Conservation (phyloP, 2,113 vertebrate species). For the Gymnarchus niloticus region DNA sequence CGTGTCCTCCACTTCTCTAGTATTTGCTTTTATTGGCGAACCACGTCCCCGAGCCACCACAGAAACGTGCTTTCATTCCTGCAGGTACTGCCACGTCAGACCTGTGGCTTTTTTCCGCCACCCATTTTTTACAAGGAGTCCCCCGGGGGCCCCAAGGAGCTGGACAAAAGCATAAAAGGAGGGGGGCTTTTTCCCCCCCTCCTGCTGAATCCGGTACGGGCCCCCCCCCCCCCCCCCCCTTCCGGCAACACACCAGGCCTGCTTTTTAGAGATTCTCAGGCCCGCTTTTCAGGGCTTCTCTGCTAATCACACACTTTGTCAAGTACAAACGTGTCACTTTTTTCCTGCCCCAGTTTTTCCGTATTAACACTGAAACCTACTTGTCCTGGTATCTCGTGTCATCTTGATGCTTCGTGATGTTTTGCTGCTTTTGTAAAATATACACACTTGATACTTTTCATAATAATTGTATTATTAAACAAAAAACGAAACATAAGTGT, state of each 20-base stretch:
- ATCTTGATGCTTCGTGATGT: not conserved
- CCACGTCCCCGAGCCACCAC: not conserved
- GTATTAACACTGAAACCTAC: not conserved
- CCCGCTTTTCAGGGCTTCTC: not conserved
- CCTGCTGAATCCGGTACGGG: slow-evolving; percentile 91
- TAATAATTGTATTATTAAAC: not conserved
- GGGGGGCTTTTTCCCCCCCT: slow-evolving; percentile 94
- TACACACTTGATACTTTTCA: not conserved
- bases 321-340: not conserved
- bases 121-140: slow-evolving; percentile 98
- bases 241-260: not conserved
- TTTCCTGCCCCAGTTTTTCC: not conserved
- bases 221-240: not conserved
- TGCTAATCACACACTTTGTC: slow-evolving; percentile 6
- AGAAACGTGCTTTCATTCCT: not conserved
- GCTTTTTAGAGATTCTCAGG: not conserved
- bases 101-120: slow-evolving; percentile 94
- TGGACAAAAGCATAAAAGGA: slow-evolving; percentile 92
- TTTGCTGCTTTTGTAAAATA: not conserved
- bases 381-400: not conserved
- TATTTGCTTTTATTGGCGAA: not conserved
- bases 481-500: not conserved
- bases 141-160: slow-evolving; percentile 86
- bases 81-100: slow-evolving; percentile 94
- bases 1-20: not conserved